Evolutionary conservation across 2,113 vertebrate genomes (phyloP), one percentile per base, ranked within the genome.

Genomic region (Motacilla alba): DNA sequence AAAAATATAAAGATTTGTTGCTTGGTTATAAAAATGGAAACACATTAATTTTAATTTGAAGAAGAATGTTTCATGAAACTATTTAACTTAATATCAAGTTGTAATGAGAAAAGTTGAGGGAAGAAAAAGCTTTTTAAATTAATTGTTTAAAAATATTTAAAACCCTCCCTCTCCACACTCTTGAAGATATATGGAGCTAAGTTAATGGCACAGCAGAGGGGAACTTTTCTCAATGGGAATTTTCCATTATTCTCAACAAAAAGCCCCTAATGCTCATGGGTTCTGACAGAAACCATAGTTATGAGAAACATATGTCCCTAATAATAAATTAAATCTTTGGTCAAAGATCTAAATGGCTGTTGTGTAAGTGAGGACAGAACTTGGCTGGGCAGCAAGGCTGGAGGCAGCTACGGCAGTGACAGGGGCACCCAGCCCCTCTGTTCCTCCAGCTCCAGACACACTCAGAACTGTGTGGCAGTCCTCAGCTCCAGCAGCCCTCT

Each of bases 241-340:
- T 95, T 95, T 87, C 81, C 89, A 94, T 89, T 94, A 83, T 82
- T 91, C 64, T 97, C 23, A 10, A 75, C 72, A 95, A 90, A 93
- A 96, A 94, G 4, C 10, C 75, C 67, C 70, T 87, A 94, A 94
- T 66, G 43, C 68, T 90, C 52, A 17, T 59, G 78, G 62, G 62
- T 66, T 76, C 81, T 90, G 74, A 91, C 70, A 95, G 87, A 94
- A 95, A 16, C 39, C 47, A 41, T 41, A 70, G 47, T 59, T 94
- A 88, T 6, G 17, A 91, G 79, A 93, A 96, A 91, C 95, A 96
- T 26, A 83, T 83, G 94, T 74, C 56, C 39, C 52, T 90, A 88
- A 86, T 93, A 93, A 91, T 62, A 77, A 93, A 67, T 20, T 35
- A 76, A 58, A 88, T 76, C 18, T 85, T 79, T 64, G 62, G 87